Evolutionary conservation across 2,113 vertebrate species (phyloP).

Genomic region (Syngnathus typhle): DNA sequence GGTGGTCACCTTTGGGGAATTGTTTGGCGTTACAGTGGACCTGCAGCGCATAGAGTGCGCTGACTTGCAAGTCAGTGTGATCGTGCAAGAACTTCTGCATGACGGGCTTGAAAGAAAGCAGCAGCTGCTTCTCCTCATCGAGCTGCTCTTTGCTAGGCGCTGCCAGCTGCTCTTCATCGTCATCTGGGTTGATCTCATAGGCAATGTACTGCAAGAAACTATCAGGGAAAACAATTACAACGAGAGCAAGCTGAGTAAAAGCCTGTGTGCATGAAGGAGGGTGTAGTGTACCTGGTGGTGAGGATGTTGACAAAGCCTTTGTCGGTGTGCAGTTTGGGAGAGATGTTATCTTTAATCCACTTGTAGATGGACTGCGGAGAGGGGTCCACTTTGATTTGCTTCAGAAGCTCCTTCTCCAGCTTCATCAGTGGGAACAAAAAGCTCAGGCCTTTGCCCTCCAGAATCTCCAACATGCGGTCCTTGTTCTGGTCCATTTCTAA

Average conservation of each 20-base stretch:
- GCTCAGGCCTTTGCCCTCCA: slow-evolving; percentile 94
- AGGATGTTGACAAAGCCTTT: slow-evolving; percentile 99
- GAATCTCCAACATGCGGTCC: slow-evolving; percentile 96
- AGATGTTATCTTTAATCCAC: slow-evolving; percentile 99
- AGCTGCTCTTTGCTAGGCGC: slow-evolving; percentile 89
- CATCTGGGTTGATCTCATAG: slow-evolving; percentile 84
- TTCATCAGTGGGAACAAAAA: slow-evolving; percentile 97
- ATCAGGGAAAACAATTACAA: neutral
- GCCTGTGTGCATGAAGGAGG: no score
- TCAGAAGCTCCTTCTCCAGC: slow-evolving; percentile 95
- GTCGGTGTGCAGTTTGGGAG: slow-evolving; percentile 95
- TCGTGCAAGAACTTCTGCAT: slow-evolving; percentile 98
- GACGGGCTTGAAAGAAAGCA: slow-evolving; percentile 94
- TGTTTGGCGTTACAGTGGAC: slow-evolving; percentile 91
- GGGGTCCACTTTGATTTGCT: slow-evolving; percentile 94
- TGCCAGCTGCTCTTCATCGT: slow-evolving; percentile 84
- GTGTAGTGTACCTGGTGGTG: slow-evolving; percentile 82
- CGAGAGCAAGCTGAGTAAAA: neutral
- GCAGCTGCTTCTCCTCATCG: slow-evolving; percentile 90
- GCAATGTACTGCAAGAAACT: slow-evolving; percentile 98
- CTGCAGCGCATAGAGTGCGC: slow-evolving; percentile 93
- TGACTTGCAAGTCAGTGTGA: slow-evolving; percentile 90
- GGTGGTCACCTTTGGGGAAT: slow-evolving; percentile 87
- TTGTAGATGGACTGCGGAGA: slow-evolving; percentile 97
- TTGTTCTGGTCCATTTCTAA: slow-evolving; percentile 98